phyloP scores from a whole-genome alignment of 1,140 invertebrate species.

The Drosophila takahashii region DNA sequence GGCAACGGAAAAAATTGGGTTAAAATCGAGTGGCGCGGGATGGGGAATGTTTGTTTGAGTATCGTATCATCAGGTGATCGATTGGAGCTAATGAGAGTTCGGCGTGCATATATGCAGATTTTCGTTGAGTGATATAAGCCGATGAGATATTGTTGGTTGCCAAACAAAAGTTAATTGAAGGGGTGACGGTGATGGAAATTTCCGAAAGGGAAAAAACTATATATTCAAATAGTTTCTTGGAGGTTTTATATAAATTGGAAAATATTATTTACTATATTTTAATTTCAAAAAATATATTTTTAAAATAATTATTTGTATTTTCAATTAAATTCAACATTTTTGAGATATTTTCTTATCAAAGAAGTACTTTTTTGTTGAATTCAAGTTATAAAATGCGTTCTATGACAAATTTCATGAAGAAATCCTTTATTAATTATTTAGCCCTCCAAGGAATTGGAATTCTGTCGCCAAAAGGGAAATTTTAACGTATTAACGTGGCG shows the following conservation, averaged over 20 bases:
- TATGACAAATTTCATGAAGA: not conserved
- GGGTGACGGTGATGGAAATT: not conserved
- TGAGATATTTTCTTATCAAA: no score
- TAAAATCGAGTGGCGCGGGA: constrained; percentile 19
- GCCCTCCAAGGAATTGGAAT: not conserved
- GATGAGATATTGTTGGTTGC: constrained; percentile 6
- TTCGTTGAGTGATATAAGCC: constrained; percentile 2
- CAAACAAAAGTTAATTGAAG: not conserved
- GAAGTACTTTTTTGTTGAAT: no score
- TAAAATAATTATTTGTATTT: no score
- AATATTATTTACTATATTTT: no score
- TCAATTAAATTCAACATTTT: no score
- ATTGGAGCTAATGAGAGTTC: constrained; percentile 20
- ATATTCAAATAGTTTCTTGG: no score
- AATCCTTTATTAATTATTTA: constrained; percentile 3
- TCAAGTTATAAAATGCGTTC: no score
- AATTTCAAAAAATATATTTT: no score
- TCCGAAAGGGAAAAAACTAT: not conserved
- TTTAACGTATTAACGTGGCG: not conserved
- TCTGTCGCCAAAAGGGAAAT: not conserved
- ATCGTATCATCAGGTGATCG: constrained; percentile 33
- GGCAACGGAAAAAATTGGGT: constrained; percentile 35
- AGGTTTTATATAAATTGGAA: no score
- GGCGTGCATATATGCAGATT: not conserved
- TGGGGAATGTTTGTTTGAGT: constrained; percentile 9